These are phyloP conservation scores for Cephus cinctus DNA, from an alignment of 1,140 invertebrate genomes.

Conservation along the genomic window DNA sequence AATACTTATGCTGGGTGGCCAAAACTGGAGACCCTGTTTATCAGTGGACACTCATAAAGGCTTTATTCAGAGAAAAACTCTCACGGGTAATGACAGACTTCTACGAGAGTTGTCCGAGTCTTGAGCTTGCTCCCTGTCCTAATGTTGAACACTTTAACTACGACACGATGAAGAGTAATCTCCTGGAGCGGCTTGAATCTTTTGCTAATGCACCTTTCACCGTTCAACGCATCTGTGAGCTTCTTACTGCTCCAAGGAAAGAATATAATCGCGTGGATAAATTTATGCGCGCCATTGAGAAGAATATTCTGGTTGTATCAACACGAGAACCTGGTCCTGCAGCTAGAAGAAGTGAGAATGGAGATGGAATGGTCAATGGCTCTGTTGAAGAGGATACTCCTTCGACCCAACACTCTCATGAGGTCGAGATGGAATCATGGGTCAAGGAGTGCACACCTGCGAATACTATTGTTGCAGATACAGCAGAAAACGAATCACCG, in stretches of 20 bases:
- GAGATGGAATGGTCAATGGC: conserved; percentile 64
- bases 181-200: conserved; percentile 80
- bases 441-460: conserved; percentile 44
- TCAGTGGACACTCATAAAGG: conserved; percentile 86
- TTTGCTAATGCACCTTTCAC: conserved; percentile 93
- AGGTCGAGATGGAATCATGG: conserved; percentile 51
- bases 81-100: conserved; percentile 85
- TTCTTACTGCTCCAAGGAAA: conserved; percentile 85
- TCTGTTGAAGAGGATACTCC: conserved; percentile 45
- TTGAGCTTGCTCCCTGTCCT: conserved; percentile 75
- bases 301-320: conserved; percentile 92
- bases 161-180: conserved; percentile 81
- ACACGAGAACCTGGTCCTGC: conserved; percentile 82
- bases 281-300: conserved; percentile 92
- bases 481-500: conserved; percentile 18
- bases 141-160: conserved; percentile 92
- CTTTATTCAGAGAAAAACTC: conserved; percentile 84
- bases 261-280: conserved; percentile 96
- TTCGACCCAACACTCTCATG: conserved; percentile 33
- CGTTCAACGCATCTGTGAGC: conserved; percentile 91
- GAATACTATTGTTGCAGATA: conserved; percentile 27
- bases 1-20: conserved; percentile 87
- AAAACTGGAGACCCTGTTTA: conserved; percentile 93
- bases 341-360: conserved; percentile 64
- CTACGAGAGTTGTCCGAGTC: conserved; percentile 72